A percentile compares a stretch with the other conserved stretches of the same genome.
These are phyloP conservation scores for Centropus bengalensis DNA, from an alignment of 2,113 vertebrate species.

Conservation along the genomic window DNA sequence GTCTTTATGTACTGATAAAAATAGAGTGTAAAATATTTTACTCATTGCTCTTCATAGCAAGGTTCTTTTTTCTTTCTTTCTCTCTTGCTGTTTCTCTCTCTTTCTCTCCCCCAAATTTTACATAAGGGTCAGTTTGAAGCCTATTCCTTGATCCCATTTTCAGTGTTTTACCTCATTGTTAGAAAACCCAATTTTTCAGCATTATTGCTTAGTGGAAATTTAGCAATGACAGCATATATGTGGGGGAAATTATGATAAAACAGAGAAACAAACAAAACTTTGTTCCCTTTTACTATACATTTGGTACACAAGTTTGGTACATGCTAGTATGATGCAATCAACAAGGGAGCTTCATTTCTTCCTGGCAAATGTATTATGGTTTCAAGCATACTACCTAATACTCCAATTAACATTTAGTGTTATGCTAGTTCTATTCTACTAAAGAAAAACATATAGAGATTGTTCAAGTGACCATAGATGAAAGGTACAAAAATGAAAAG, in stretches of 20 bases:
- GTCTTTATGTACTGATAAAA: conserved; percentile 82
- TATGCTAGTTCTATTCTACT: conserved; percentile 78
- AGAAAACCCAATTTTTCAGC: conserved; percentile 22
- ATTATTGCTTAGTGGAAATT: conserved; percentile 43
- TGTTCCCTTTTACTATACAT: conserved; percentile 28
- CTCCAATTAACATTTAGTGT: conserved; percentile 74
- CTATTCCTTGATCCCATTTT: conserved; percentile 4
- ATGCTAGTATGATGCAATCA: background rate
- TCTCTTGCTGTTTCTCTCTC: background rate
- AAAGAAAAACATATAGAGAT: conserved; percentile 69
- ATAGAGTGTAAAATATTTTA: conserved; percentile 82
- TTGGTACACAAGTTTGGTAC: background rate
- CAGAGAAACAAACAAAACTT: conserved; percentile 1
- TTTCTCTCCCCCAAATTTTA: background rate
- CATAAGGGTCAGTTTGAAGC: background rate
- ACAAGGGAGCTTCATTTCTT: background rate
- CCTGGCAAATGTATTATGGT: background rate
- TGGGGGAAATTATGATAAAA: background rate
- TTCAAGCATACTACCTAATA: conserved; percentile 74
- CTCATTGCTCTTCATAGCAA: conserved; percentile 66
- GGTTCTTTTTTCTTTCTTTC: background rate
- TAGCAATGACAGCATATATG: conserved; percentile 4
- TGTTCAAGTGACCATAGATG: conserved; percentile 61
- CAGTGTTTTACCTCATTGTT: conserved; percentile 31
- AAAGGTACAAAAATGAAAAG: conserved; percentile 51